Evolutionary conservation across 2,113 vertebrate species (phyloP), one percentile per base, ranked within the genome.

Genomic region (Aphelocoma coerulescens): DNA sequence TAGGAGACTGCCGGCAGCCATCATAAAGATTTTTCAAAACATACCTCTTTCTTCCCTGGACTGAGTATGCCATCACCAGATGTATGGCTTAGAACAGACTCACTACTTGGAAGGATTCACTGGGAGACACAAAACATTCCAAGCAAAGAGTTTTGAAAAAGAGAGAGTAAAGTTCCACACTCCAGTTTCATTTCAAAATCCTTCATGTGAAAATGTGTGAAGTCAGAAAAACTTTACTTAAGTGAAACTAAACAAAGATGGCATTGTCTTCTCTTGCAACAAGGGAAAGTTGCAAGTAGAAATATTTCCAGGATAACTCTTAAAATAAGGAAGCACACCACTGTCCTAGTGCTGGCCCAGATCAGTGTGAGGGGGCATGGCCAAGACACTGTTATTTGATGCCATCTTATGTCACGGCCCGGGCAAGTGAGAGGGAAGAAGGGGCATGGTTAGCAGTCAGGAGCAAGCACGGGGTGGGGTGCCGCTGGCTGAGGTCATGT

Each of bases 401-500:
- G 11, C 24, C 24, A 26, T 48, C 16, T 16, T 22, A 32, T 1
- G 2, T 32, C 20, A 49, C 8, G 41, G 41, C n/a, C 3, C 4
- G 8, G 30, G 13, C 26, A 49, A 55, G 21, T 14, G 17, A 43
- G 30, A 72, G 7, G 58, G 26, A 57, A 72, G 24, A 57, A 35
- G 11, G 7, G 10, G 13, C 6, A 9, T 6, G 7, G 30, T 58
- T 73, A 49, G 26, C 19, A 72, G 26, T 2, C 1, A 0, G 41
- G 41, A 88, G 17, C 13, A 63, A 41, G 30, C 0, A 0, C 0
- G 0, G 10, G 11, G 11, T 28, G 39, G 1, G 1, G 27, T 39
- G 55, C 8, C 0, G 0, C 28, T 13, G n/a, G 12, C 39, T 71
- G 19, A 3, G 1, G 15, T 33, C 48, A 41, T 1, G 0, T 48